Percentiles rank a stretch among this genome's conserved stretches.
Evolutionary conservation across 2,113 vertebrate genomes (phyloP).

Genomic region (Crotophaga sulcirostris): DNA sequence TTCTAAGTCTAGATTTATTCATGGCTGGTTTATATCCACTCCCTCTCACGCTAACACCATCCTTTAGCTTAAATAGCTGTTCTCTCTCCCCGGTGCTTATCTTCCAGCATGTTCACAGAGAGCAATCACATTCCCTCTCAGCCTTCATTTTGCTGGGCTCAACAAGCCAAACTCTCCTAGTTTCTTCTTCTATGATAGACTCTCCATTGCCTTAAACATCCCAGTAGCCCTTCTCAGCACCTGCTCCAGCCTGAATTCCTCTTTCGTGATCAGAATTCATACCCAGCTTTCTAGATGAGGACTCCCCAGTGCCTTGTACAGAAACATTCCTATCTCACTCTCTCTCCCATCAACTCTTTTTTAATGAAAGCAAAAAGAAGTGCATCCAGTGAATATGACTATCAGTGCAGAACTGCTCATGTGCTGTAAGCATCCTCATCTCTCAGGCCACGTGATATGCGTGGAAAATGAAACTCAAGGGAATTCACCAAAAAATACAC

Average conservation of each 20-base stretch:
- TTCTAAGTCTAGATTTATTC: constrained; percentile 18
- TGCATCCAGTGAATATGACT: not conserved
- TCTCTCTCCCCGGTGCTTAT: not conserved
- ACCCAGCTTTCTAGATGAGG: constrained; percentile 2
- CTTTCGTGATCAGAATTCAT: constrained; percentile 14
- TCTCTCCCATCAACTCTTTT: constrained; percentile 30
- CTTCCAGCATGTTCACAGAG: not conserved
- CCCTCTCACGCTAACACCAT: not conserved
- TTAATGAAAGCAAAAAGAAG: constrained; percentile 35
- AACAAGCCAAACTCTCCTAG: constrained; percentile 17
- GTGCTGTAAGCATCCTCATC: not conserved
- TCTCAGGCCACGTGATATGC: not conserved
- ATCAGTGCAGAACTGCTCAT: constrained; percentile 20
- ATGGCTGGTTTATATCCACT: constrained; percentile 21
- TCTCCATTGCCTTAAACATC: constrained; percentile 28
- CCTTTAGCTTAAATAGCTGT: constrained; percentile 43
- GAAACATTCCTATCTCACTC: not conserved
- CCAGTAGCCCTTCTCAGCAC: constrained; percentile 32
- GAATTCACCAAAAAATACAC: constrained; percentile 18
- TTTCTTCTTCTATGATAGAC: constrained; percentile 21
- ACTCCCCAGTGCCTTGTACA: constrained; percentile 32
- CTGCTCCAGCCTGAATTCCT: constrained; percentile 25
- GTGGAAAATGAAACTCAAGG: constrained; percentile 30
- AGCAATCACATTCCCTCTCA: constrained; percentile 32
- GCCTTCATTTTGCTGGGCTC: constrained; percentile 39